Evolutionary conservation across 2,888 invertebrate genomes (phyloP), one percentile per base, ranked within the genome.

Genomic region (Pachydiplax longipennis): DNA sequence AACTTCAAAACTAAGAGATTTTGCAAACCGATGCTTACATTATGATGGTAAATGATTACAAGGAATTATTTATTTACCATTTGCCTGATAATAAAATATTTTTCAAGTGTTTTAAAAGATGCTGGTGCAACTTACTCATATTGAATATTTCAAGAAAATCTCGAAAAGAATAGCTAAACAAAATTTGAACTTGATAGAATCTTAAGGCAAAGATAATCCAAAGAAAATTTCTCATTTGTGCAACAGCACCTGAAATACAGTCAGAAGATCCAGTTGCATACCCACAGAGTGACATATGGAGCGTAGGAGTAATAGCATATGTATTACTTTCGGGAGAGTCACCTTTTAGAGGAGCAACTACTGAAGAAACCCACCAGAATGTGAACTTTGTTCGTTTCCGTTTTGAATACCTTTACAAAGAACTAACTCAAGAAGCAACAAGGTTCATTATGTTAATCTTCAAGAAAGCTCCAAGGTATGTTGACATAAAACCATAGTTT

Each of bases 231-330:
- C 18, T 40, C 18, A 61, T 90, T 91, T 90, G 58, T 90, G 91
- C 93, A 93, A 92, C 94, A 96, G 97, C 99, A 12, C 99, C 99
- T 0, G 99, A 99, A 94, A 96, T 98, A 91, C 94, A 98, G 87
- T 96, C 96, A 93, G 97, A 98, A 93, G 98, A 99, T 94, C 96
- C 97, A 10, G 87, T 87, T 37, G 97, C 98, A 58, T 97, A 96
- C 94, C 97, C 97, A 2, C 98, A 98, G 94, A 97, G 98, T 4
- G 99, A 99, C 94, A 96, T 99, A 93, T 99, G 99, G 99, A 97
- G 98, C 35, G 96, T 99, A 90, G 99, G 99, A 90, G 98, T 98
- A 18, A 95, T 99, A 10, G 95, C 98, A 0, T 99, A 99, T 94
- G 95, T 99, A 81, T 95, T 99, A 95, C 94, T 99, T 92, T 99